Base-by-base conservation (phyloP, 1,140 invertebrate genomes). In the Solenopsis invicta region DNA sequence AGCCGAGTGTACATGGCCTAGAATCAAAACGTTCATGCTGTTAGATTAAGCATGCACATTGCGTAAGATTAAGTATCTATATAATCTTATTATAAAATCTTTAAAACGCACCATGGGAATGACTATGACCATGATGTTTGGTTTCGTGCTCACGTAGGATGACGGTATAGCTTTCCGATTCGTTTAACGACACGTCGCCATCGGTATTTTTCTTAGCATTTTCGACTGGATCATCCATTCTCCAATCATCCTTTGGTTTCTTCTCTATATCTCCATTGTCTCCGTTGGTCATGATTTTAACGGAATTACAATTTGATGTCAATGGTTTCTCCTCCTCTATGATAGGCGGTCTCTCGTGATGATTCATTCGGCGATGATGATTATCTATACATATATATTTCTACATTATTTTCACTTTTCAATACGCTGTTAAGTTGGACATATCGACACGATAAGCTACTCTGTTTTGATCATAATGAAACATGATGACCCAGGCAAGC, bases 61-160 rank as follows among this genome's bases (percentile, higher is more conserved):
- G 21, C 13, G 34, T 45, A 12, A 13, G 13, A 16, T 69, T 69
- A 12, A 54, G 2, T 41, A 41, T 54, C 54, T 54, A 24, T 75
- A 24, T 75, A 29, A 41, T 61, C 50, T 69, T 18, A 45, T 29
- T 69, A 10, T 13, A 37, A 18, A 50, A 72, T 74, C 10, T 41
- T 59, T 75, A 48, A 50, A 69, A 61, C 41, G 74, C 91, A 95
- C 97, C 97, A 93, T 98, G 98, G 1, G 97, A 96, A 94, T 98
- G 98, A 21, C 97, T 97, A 91, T 98, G 98, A 0, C 98, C 98
- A 93, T 99, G 98, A 95, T 98, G 98, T 52, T 97, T 96, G n/a
- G 96, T 97, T 81, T 98, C 97, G 90, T 98, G 97, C 89, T 98
- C 97, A 69, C 97, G 96, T 92, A 96, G 93, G 88, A 97, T 97